Conservation (phyloP, 2,113 vertebrate genomes). For the Pantherophis guttatus region DNA sequence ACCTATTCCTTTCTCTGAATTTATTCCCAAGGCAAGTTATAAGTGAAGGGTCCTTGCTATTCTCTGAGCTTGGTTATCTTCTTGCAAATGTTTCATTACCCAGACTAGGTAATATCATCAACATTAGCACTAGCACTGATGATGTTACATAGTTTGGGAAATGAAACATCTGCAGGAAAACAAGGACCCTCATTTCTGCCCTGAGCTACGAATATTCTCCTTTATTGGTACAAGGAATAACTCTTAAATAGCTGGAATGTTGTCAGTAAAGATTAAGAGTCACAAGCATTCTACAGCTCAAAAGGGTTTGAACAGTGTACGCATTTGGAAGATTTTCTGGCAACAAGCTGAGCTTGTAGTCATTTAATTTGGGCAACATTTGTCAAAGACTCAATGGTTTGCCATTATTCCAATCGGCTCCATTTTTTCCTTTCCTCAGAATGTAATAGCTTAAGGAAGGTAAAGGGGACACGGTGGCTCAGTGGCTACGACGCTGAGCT, state of each 20-base stretch:
- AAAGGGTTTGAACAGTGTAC: background rate
- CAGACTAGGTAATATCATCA: too few relatives aligned
- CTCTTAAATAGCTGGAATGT: too few relatives aligned
- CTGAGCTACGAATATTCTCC: background rate
- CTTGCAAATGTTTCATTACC: too few relatives aligned
- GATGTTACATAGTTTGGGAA: too few relatives aligned
- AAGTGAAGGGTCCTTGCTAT: background rate
- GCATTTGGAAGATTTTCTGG: background rate
- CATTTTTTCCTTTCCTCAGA: background rate
- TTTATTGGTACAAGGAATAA: background rate
- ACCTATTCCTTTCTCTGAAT: background rate
- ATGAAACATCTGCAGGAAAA: too few relatives aligned
- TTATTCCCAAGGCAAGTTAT: background rate
- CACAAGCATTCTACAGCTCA: background rate
- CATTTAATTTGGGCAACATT: background rate
- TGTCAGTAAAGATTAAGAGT: background rate
- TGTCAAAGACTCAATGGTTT: background rate
- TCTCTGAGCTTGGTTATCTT: too few relatives aligned
- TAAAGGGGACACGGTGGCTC: background rate
- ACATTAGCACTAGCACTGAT: too few relatives aligned
- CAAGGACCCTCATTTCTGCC: too few relatives aligned
- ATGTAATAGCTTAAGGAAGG: background rate
- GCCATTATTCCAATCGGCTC: background rate
- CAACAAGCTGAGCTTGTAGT: background rate
- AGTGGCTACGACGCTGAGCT: too few relatives aligned